Percentiles rank a stretch among this genome's conserved stretches.
Evolutionary conservation across 2,888 invertebrate species (phyloP).

Genomic region (Dolomedes plantarius): DNA sequence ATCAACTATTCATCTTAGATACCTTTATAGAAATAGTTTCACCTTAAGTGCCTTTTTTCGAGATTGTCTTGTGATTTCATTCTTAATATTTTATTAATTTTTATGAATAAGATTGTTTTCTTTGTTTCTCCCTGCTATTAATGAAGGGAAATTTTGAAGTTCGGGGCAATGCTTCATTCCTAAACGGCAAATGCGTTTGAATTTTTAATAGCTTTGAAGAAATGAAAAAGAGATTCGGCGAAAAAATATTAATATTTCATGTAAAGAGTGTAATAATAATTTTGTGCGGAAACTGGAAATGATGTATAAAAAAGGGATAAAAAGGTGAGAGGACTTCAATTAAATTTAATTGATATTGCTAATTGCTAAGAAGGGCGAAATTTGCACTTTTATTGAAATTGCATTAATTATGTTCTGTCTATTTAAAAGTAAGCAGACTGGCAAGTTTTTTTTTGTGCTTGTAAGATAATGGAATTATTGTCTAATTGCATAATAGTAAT

Average conservation of each 20-base stretch:
- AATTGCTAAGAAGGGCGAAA: not conserved
- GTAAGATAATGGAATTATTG: no score
- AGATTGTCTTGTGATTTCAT: not conserved
- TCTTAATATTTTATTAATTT: conserved; percentile 1
- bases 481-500: no score
- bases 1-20: not conserved
- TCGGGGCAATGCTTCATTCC: not conserved
- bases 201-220: not conserved
- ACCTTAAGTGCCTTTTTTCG: not conserved
- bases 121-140: not conserved
- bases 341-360: not conserved
- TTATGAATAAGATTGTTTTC: not conserved
- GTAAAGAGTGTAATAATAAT: not conserved
- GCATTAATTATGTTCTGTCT: no score
- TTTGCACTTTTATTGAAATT: no score
- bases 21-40: not conserved
- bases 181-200: not conserved
- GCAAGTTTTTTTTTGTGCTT: no score
- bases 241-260: not conserved
- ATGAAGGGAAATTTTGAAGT: not conserved
- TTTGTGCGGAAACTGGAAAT: no score
- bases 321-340: not conserved
- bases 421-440: no score
- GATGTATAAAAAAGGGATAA: no score
- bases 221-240: not conserved